Evolutionary conservation across 2,113 vertebrate genomes (phyloP).

Genomic region (Myotis davidii): DNA sequence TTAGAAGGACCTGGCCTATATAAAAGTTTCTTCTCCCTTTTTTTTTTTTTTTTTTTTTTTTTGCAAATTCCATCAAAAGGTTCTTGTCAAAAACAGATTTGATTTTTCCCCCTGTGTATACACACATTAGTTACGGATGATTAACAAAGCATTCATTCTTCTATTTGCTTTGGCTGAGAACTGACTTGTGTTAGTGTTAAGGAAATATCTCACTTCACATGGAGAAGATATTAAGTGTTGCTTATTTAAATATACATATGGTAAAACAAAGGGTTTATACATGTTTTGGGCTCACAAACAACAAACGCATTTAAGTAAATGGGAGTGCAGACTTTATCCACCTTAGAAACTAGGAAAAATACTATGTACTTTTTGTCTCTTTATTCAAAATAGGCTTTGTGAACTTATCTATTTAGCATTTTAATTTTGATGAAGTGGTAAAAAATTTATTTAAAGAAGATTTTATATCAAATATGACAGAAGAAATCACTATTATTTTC

Average conservation of each 20-base stretch:
- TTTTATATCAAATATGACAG: conserved; percentile 41
- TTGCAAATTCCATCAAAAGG: conserved; percentile 82
- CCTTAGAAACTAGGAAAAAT: conserved; percentile 58
- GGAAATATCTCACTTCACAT: conserved; percentile 84
- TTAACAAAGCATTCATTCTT: conserved; percentile 87
- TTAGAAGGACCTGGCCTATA: conserved; percentile 51
- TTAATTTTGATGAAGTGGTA: conserved; percentile 19
- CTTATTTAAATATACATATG: conserved; percentile 75
- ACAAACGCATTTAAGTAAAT: conserved; percentile 64
- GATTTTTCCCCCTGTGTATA: conserved; percentile 81
- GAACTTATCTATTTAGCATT: conserved; percentile 23
- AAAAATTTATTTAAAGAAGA: conserved; percentile 8
- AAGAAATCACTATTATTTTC: conserved; percentile 20
- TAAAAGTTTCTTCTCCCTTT: conserved; percentile 40
- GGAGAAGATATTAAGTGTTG: conserved; percentile 82
- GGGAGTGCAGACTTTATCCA: conserved; percentile 33
- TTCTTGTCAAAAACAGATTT: conserved; percentile 83
- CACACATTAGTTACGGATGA: conserved; percentile 88
- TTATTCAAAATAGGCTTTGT: conserved; percentile 24
- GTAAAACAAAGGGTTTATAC: conserved; percentile 62
- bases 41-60: conserved; percentile 56
- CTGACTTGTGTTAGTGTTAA: conserved; percentile 82
- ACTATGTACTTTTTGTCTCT: conserved; percentile 12
- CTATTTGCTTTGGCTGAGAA: conserved; percentile 88
- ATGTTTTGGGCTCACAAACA: conserved; percentile 62